Conservation (phyloP, 2,113 vertebrate genomes). For the Furnarius figulus region DNA sequence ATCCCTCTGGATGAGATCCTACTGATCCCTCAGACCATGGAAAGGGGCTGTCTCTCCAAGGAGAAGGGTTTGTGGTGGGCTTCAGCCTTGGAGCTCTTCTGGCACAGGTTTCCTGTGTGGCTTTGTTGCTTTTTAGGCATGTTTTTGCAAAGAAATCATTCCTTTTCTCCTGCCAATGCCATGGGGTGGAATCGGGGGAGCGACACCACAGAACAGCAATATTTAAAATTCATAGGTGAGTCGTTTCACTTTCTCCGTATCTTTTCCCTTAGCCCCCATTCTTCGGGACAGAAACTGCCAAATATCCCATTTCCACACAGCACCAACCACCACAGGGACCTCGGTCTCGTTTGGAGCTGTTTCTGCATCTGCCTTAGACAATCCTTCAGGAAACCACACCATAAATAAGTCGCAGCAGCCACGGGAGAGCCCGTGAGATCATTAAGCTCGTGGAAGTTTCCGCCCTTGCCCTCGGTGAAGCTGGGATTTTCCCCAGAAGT, state of each 20-base stretch:
- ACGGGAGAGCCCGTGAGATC: not conserved
- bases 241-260: fast-evolving
- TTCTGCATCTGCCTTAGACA: not conserved
- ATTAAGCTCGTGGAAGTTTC: not conserved
- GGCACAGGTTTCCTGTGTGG: fast-evolving
- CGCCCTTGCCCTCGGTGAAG: not conserved
- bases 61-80: not conserved
- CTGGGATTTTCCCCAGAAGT: not conserved
- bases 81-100: not conserved
- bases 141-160: not conserved
- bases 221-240: not conserved
- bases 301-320: not conserved
- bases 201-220: fast-evolving
- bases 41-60: not conserved
- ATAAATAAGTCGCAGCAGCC: not conserved
- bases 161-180: not conserved
- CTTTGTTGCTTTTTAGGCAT: not conserved
- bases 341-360: not conserved
- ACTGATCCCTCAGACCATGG: not conserved
- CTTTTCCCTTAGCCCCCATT: fast-evolving
- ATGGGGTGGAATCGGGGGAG: not conserved
- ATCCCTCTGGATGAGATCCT: not conserved
- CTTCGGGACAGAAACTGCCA: not conserved
- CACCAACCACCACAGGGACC: not conserved
- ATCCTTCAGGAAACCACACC: not conserved